A percentile compares a stretch with the other conserved stretches of the same genome.
These are phyloP conservation scores for Silurus aristotelis DNA, from an alignment of 2,797 vertebrate species.

Conservation along the genomic window DNA sequence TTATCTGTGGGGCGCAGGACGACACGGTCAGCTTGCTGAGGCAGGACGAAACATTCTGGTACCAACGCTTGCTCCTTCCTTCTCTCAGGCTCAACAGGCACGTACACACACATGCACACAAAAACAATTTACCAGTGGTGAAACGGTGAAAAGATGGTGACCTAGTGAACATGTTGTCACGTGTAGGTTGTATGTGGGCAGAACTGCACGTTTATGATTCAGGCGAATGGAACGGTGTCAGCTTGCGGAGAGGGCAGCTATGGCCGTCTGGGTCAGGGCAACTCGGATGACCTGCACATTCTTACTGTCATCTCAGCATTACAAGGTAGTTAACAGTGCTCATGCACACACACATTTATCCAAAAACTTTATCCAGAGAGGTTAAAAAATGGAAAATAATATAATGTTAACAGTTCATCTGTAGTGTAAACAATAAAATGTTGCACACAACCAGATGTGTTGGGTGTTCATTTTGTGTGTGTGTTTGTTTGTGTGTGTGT, in stretches of 20 bases:
- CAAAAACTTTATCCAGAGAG: neutral
- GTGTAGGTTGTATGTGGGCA: slow-evolving; percentile 81
- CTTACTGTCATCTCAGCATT: slow-evolving; percentile 94
- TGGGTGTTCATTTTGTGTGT: neutral
- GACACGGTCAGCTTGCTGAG: slow-evolving; percentile 94
- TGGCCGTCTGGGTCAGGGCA: slow-evolving; percentile 79
- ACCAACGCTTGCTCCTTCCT: slow-evolving; percentile 86
- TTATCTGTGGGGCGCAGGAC: slow-evolving; percentile 91
- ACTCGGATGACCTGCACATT: slow-evolving; percentile 93
- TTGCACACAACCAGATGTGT: neutral
- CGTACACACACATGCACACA: neutral
- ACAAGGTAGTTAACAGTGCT: slow-evolving; percentile 77
- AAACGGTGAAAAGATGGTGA: neutral
- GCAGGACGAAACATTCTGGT: slow-evolving; percentile 94
- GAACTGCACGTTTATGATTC: slow-evolving; percentile 83
- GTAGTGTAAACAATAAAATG: neutral
- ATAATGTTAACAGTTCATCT: too few species aligned
- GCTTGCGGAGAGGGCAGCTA: slow-evolving; percentile 84
- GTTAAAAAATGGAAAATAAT: too few species aligned
- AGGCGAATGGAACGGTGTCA: slow-evolving; percentile 77
- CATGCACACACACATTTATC: neutral
- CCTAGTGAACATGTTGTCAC: slow-evolving; percentile 75
- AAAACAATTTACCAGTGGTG: neutral
- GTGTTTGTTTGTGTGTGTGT: slow-evolving; percentile 15
- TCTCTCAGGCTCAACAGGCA: slow-evolving; percentile 97